Percentiles rank a stretch among this genome's conserved stretches.
These are phyloP conservation scores for Globicephala melas DNA, from an alignment of 2,113 vertebrate genomes.

Conservation along the genomic window DNA sequence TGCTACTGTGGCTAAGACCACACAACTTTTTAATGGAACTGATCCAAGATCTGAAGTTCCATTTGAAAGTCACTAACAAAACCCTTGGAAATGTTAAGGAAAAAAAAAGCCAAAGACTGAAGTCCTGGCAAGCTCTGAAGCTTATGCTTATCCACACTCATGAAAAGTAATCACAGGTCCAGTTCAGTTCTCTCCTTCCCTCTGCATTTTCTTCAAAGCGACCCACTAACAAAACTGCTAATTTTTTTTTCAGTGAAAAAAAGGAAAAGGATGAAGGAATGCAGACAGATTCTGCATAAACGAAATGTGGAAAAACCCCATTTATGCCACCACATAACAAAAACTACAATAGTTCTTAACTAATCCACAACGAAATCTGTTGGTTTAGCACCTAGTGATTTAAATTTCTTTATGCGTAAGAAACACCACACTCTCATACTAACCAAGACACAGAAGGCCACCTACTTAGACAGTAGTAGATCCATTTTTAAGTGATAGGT, in stretches of 20 bases:
- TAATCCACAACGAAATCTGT: slow-evolving; percentile 58
- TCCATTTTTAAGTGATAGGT: slow-evolving; percentile 38
- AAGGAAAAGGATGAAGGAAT: slow-evolving; percentile 32
- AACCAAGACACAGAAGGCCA: slow-evolving; percentile 54
- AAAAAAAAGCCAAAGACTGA: slow-evolving; percentile 63
- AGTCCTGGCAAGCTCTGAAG: slow-evolving; percentile 59
- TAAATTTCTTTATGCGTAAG: slow-evolving; percentile 61
- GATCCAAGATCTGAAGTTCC: slow-evolving; percentile 77
- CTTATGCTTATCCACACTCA: slow-evolving; percentile 71
- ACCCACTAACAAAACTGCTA: slow-evolving; percentile 66
- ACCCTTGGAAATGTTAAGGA: slow-evolving; percentile 68
- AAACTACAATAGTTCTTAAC: slow-evolving; percentile 69
- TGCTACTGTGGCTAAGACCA: slow-evolving; percentile 79
- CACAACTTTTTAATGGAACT: slow-evolving; percentile 75
- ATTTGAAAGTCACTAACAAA: slow-evolving; percentile 81
- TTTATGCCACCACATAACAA: slow-evolving; percentile 73
- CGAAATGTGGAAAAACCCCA: slow-evolving; percentile 60
- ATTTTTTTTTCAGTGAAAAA: slow-evolving; percentile 50
- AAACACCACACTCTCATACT: slow-evolving; percentile 39
- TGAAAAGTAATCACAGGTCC: slow-evolving; percentile 74
- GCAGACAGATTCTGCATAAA: slow-evolving; percentile 55
- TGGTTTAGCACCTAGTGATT: slow-evolving; percentile 55
- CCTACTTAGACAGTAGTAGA: slow-evolving; percentile 49
- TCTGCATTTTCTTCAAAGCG: slow-evolving; percentile 71
- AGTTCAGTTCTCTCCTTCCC: slow-evolving; percentile 54